These are phyloP conservation scores for Drosophila novamexicana DNA, from an alignment of 1,140 invertebrate species.

Conservation along the genomic window DNA sequence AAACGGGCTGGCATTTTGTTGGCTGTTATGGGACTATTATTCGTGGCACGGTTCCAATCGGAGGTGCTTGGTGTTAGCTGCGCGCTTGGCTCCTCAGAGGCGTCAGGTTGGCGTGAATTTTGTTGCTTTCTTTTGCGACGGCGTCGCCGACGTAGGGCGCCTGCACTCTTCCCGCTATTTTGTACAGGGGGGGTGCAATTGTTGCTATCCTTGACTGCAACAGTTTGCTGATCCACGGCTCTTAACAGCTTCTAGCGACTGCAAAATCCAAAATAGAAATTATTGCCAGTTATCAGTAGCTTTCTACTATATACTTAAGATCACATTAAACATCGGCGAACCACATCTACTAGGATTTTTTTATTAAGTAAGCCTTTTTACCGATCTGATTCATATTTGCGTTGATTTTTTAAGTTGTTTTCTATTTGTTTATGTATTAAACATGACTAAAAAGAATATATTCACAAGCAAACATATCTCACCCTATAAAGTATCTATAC, in stretches of 20 bases:
- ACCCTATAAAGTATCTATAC: too few species aligned
- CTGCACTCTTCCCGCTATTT: slow-evolving; percentile 70
- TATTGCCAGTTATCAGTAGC: too few species aligned
- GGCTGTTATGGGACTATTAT: slow-evolving; percentile 28
- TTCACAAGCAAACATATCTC: too few species aligned
- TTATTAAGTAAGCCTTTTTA: too few species aligned
- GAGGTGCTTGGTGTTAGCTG: slow-evolving; percentile 76
- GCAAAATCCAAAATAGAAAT: background rate
- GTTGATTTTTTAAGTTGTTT: too few species aligned
- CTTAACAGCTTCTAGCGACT: slow-evolving; percentile 63
- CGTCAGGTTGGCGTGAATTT: slow-evolving; percentile 74
- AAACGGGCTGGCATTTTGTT: slow-evolving; percentile 82
- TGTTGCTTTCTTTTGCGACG: slow-evolving; percentile 76
- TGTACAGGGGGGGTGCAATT: slow-evolving; percentile 45
- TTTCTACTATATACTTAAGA: too few species aligned
- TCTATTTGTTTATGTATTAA: too few species aligned
- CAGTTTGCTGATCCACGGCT: slow-evolving; percentile 72
- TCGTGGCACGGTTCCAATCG: slow-evolving; percentile 30
- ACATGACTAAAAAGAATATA: too few species aligned
- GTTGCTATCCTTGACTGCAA: slow-evolving; percentile 54
- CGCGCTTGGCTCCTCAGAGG: slow-evolving; percentile 52
- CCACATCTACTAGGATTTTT: too few species aligned
- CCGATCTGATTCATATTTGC: too few species aligned
- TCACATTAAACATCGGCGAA: too few species aligned
- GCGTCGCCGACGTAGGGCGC: slow-evolving; percentile 72